Evolutionary conservation across 2,888 invertebrate species (phyloP), one percentile per base, ranked within the genome.

Genomic region (Encarsia formosa): DNA sequence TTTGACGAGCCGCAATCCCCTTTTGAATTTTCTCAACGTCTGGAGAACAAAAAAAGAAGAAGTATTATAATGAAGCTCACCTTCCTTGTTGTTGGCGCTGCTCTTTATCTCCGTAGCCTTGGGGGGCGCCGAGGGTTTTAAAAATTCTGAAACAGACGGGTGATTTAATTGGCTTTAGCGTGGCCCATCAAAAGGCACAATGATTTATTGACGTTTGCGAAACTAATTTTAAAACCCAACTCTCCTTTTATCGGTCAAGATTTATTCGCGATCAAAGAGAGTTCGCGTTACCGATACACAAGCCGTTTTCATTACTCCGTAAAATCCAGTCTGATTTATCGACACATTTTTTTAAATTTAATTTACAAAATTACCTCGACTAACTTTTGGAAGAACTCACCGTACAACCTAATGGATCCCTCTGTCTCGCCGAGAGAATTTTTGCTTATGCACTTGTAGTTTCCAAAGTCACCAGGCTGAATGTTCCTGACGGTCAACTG

Each of bases 381-480:
- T n/a, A n/a, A n/a, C n/a, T n/a, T n/a, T 29, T 29, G 29, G 29
- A 41, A 16, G 13, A 63, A 74, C 81, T 81, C 79, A 91, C 92
- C 92, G 76, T 92, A 92, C 62, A 93, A 81, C 72, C 91, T 81
- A 74, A 94, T 92, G 63, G 91, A 91, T 64, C 92, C 92, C 77
- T 93, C 92, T 9, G 92, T 93, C 78, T 93, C 93, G 56, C 93
- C 93, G 40, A 93, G 82, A 47, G 91, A 91, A 77, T 93, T 93
- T 77, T 93, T 94, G 64, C 91, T 91, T 75, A 93, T 89, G 79
- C 93, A 94, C 66, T 89, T 81, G 76, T 93, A 94, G 78, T 87
- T 90, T 59, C 92, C 92, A 70, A 91, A 92, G 79, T 94, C 93
- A 49, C 84, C 86, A 51, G 82, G 78, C 74, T 88, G 86, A 56